Evolutionary conservation across 2,797 vertebrate genomes (phyloP), one percentile per base, ranked within the genome.

Genomic region (Saxicola maurus): DNA sequence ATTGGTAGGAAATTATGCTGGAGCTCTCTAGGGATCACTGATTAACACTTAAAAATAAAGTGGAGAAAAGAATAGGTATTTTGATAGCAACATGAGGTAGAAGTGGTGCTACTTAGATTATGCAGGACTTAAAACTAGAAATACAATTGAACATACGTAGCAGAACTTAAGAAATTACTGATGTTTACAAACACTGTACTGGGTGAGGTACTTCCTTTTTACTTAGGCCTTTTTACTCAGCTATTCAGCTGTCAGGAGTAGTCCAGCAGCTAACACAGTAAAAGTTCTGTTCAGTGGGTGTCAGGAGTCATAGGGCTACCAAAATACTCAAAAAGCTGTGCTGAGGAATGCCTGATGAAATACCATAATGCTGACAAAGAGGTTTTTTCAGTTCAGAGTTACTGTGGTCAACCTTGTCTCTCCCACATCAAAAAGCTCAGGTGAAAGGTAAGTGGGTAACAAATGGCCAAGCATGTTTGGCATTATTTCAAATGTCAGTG

Each of bases 321-420:
- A 53, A 30, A 69, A 38, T 14, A 35, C 3, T 80, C 7, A 6
- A 30, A 38, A 52, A 62, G 49, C 3, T 1, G 20, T 56, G 38
- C 17, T 25, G 4, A 2, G 16, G 62, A 30, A 30, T 0, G 1
- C 20, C 28, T 51, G 30, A 10, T 2, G 1, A 46, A 74, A 18
- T 53, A 25, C 2, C 0, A 0, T 9, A 38, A 40, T 11, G 11
- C 20, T 19, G 24, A 16, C 30, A 2, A n/a, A n/a, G 17, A 42
- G 19, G 11, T 60, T 17, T 33, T 74, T 35, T 28, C 65, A 37
- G 0, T 25, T 51, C 11, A 40, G 24, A 20, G 28, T 38, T 31
- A 10, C 10, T 52, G 15, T 55, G 9, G 33, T 62, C 13, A 25
- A 3, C 30, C n/a, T 61, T n/a, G 9, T 45, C 11, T 89, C 15